phyloP scores from a whole-genome alignment of 2,113 vertebrate genomes.

The Leiothrix lutea region DNA sequence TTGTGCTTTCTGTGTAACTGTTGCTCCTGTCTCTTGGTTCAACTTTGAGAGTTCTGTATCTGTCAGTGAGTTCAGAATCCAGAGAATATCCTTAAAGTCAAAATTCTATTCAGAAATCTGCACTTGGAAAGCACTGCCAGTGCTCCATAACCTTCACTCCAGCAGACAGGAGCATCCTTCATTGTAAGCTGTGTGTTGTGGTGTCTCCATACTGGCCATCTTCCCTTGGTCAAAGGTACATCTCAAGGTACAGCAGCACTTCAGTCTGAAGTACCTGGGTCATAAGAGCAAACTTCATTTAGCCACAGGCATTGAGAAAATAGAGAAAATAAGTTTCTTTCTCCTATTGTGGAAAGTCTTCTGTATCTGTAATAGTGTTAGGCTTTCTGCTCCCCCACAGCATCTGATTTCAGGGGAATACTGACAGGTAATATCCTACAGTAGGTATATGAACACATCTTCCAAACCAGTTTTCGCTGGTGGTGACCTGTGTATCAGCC shows the following conservation, averaged over 20 bases:
- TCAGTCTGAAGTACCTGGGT: neutral
- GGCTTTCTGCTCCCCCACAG: neutral
- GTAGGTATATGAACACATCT: neutral
- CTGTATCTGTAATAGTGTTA: neutral
- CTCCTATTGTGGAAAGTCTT: neutral
- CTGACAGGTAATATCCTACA: accelerated
- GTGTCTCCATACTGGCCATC: neutral
- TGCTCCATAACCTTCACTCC: neutral
- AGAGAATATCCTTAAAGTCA: neutral
- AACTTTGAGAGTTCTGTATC: neutral
- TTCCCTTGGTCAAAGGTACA: accelerated
- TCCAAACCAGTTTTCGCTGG: neutral
- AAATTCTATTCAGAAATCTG: neutral
- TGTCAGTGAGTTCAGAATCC: neutral
- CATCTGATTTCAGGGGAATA: neutral
- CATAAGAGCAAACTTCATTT: neutral
- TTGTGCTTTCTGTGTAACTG: neutral
- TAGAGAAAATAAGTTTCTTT: neutral
- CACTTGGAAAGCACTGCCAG: neutral
- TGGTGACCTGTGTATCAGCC: accelerated
- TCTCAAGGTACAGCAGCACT: neutral
- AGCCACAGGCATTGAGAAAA: neutral
- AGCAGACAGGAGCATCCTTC: neutral
- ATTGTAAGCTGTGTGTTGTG: accelerated
- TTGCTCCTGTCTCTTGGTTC: neutral